Evolutionary conservation across 2,797 vertebrate species (phyloP).

Genomic region (Bradypodion ventrale): DNA sequence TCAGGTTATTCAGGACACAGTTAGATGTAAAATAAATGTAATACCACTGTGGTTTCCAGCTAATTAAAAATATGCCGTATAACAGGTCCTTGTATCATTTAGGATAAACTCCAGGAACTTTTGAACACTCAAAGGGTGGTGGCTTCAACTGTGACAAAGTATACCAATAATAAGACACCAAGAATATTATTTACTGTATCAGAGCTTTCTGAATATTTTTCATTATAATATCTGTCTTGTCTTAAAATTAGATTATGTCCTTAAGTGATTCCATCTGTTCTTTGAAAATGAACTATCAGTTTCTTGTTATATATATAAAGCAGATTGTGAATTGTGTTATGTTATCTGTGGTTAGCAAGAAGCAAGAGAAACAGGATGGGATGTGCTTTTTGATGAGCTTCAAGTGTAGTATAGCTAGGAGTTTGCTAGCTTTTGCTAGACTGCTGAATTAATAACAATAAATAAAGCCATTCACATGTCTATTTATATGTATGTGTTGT

Average conservation of each 20-base stretch:
- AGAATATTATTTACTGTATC: background rate
- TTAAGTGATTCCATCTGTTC: no score
- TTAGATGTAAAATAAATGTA: background rate
- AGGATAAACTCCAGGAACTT: background rate
- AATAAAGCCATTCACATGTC: background rate
- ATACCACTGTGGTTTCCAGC: background rate
- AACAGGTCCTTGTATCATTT: background rate
- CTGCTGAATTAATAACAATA: background rate
- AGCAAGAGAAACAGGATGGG: no score
- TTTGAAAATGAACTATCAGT: background rate
- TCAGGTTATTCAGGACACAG: no score
- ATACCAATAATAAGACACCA: background rate
- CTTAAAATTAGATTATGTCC: background rate
- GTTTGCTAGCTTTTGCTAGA: background rate
- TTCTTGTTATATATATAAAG: no score
- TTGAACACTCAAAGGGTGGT: background rate
- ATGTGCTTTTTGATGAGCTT: background rate
- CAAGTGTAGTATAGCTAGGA: background rate
- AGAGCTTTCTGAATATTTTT: background rate
- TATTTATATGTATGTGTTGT: background rate
- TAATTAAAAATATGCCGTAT: background rate
- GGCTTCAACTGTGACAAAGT: background rate
- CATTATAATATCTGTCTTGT: background rate
- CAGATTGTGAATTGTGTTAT: background rate
- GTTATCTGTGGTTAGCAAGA: background rate